Evolutionary conservation across 2,113 vertebrate species (phyloP).

Genomic region (Anoura caudifer): DNA sequence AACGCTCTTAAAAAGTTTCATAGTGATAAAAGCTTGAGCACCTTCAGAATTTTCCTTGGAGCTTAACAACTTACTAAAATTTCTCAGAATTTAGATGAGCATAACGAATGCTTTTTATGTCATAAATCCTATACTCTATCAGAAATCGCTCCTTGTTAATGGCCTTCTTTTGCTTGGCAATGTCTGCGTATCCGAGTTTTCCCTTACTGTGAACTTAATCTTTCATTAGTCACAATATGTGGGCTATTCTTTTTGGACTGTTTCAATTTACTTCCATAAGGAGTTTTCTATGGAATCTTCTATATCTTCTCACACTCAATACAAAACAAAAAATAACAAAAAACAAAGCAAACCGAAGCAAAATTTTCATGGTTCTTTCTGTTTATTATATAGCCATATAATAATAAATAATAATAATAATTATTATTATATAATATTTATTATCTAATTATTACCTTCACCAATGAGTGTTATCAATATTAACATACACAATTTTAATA

Average conservation of each 20-base stretch:
- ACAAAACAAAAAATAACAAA: not conserved
- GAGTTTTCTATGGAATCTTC: not conserved
- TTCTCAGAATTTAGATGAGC: not conserved
- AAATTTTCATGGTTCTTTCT: not conserved
- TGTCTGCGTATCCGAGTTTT: not conserved
- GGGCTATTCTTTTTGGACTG: not conserved
- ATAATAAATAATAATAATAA: no score
- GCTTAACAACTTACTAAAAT: not conserved
- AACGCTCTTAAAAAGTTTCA: not conserved
- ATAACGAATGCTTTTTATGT: not conserved
- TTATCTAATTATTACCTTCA: not conserved
- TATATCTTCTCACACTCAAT: not conserved
- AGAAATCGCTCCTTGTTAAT: not conserved
- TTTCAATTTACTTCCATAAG: not conserved
- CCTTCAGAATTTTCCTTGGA: not conserved
- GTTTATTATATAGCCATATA: not conserved
- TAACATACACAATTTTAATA: not conserved
- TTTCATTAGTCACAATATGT: not conserved
- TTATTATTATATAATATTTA: not conserved
- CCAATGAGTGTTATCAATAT: not conserved
- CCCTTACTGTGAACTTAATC: not conserved
- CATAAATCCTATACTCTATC: not conserved
- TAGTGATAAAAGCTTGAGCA: slow-evolving; percentile 29
- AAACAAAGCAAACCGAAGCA: not conserved
- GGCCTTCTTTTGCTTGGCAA: not conserved